Evolutionary conservation across 2,797 vertebrate species (phyloP), one percentile per base, ranked within the genome.

Genomic region (Eurystomus glaucurus): DNA sequence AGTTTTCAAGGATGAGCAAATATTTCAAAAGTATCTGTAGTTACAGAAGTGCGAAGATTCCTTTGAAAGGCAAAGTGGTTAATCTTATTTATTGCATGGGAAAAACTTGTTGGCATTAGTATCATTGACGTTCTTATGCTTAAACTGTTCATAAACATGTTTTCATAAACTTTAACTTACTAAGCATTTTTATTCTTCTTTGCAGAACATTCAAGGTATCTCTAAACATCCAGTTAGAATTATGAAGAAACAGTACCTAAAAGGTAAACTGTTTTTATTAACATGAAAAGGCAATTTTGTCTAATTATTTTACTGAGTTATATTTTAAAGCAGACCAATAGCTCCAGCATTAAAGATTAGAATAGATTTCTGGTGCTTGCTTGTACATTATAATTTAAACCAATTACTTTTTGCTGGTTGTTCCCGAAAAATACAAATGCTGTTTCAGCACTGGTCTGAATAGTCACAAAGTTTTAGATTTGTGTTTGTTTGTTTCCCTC

Each of bases 191-290:
- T 92, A 48, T 96, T 82, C 52, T 74, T 81, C 23, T 72, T 98
- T 97, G 75, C 96, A 99, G 99, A 99, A 99, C 91, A 99, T 99
- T 96, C 99, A 99, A 97, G 99, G 99, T 48, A 98, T 99, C 89
- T 99, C 99, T 39, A 99, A 98, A 90, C 98, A 99, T 87, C 98
- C 99, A 13, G 96, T 99, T 85, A 98, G 98, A 77, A 98, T 99
- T 94, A 94, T 93, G 77, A 98, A 96, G 97, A 98, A 98, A 93
- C 98, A 97, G 61, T 90, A 95, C 79, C 71, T 98, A 80, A 97
- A 98, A 98, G 99, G 99, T 99, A 98, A 98, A 71, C 4, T 60
- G 28, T 60, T 90, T 86, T 82, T 70, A 60, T 70, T 79, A 70
- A 77, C 21, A 31, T 39, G 19, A 71, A 58, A 85, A 80, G 10